These are phyloP conservation scores for Polydrusus cervinus DNA, from an alignment of 2,888 invertebrate species.

Conservation along the genomic window DNA sequence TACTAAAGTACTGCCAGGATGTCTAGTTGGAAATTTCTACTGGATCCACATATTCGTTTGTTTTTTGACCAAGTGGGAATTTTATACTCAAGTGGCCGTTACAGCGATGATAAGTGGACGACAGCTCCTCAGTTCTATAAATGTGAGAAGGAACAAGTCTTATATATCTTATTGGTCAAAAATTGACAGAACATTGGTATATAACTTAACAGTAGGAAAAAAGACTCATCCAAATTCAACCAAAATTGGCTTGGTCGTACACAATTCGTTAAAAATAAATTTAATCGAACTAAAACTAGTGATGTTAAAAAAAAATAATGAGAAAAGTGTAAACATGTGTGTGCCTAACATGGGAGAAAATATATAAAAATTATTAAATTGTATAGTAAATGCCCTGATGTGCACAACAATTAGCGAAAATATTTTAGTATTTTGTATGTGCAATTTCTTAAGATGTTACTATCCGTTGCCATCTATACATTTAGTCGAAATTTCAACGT, in stretches of 20 bases:
- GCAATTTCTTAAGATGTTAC: constrained; percentile 45
- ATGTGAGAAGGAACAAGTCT: too few relatives aligned
- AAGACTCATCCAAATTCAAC: constrained; percentile 13
- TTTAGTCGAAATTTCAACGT: constrained; percentile 15
- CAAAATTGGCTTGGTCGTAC: constrained; percentile 28
- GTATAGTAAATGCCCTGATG: constrained; percentile 50
- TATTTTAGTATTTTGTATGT: constrained; percentile 54
- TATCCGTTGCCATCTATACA: constrained; percentile 36
- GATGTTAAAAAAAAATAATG: constrained; percentile 58
- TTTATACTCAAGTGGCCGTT: too few relatives aligned
- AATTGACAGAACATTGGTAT: too few relatives aligned
- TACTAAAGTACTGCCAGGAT: constrained; percentile 17
- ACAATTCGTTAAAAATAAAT: constrained; percentile 38
- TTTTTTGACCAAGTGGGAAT: too few relatives aligned
- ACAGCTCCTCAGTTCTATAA: too few relatives aligned
- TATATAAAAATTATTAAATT: constrained; percentile 43
- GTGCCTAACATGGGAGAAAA: constrained; percentile 66
- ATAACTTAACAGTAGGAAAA: not conserved
- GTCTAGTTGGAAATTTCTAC: constrained; percentile 3
- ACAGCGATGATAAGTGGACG: too few relatives aligned
- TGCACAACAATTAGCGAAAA: constrained; percentile 51
- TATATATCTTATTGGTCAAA: too few relatives aligned
- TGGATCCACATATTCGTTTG: not conserved
- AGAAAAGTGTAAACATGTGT: constrained; percentile 69
- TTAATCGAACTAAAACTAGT: constrained; percentile 50